A percentile compares a stretch with the other conserved stretches of the same genome.
Conservation (phyloP, 2,888 invertebrate species). For the Pseudeuparius sepicola region DNA sequence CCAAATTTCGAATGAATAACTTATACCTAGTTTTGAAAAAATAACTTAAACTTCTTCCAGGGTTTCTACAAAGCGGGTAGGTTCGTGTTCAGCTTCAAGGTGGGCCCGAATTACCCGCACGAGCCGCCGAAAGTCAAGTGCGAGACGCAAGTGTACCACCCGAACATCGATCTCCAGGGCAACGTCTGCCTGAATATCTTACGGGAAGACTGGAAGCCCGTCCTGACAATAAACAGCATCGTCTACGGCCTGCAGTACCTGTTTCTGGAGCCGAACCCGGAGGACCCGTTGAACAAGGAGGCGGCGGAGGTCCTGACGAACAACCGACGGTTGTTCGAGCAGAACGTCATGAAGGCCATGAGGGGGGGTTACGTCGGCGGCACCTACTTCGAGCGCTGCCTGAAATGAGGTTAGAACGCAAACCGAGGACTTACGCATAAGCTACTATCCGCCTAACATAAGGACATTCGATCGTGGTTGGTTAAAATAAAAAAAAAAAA, state of each 20-base stretch:
- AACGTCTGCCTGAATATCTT: conserved; percentile 96
- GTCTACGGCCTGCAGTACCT: conserved; percentile 96
- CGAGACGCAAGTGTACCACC: conserved; percentile 95
- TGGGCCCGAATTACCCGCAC: conserved; percentile 95
- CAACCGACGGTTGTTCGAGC: conserved; percentile 88
- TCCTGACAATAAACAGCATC: conserved; percentile 93
- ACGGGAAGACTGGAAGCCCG: conserved; percentile 98
- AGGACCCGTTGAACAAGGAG: conserved; percentile 97
- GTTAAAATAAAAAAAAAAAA: too few relatives aligned
- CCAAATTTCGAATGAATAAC: too few relatives aligned
- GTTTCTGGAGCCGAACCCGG: conserved; percentile 96
- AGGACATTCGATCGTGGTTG: too few relatives aligned
- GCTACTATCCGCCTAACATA: too few relatives aligned
- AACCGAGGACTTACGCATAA: too few relatives aligned
- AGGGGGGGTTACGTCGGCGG: conserved; percentile 91
- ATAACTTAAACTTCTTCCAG: too few relatives aligned
- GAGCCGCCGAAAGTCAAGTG: conserved; percentile 98
- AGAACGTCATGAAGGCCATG: conserved; percentile 94
- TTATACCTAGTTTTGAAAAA: too few relatives aligned
- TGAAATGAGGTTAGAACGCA: too few relatives aligned
- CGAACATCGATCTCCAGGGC: conserved; percentile 96
- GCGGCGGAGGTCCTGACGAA: conserved; percentile 94
- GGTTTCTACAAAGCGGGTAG: conserved; percentile 91
- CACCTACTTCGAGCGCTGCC: conserved; percentile 90
- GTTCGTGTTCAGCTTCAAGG: conserved; percentile 95